Conservation (phyloP, 1,140 invertebrate species). For the Drosophila nasuta region DNA sequence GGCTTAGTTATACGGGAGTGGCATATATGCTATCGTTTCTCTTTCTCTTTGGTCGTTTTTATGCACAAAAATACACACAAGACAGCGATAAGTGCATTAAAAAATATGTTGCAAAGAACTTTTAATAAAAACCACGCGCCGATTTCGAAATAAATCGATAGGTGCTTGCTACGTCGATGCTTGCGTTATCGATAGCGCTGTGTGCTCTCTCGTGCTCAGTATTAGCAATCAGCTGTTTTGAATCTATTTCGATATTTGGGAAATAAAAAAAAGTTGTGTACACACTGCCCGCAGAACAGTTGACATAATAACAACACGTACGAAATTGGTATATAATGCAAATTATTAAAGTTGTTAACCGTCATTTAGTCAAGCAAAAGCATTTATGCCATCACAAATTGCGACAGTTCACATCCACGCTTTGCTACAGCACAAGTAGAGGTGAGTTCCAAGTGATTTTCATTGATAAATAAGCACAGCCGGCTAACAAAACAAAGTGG, state of each 20-base stretch:
- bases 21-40: constrained; percentile 69
- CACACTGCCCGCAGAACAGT: constrained; percentile 47
- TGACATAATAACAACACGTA: constrained; percentile 63
- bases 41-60: constrained; percentile 69
- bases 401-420: constrained; percentile 7
- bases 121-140: constrained; percentile 12
- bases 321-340: constrained; percentile 62
- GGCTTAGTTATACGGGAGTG: constrained; percentile 47
- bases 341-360: constrained; percentile 60
- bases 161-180: neutral
- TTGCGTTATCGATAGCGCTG: constrained; percentile 35
- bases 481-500: constrained; percentile 21
- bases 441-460: constrained; percentile 44
- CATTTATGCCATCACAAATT: constrained; percentile 48
- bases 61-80: constrained; percentile 52
- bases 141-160: neutral
- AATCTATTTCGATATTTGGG: constrained; percentile 11
- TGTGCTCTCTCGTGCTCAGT: constrained; percentile 12
- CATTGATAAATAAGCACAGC: constrained; percentile 49
- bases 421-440: constrained; percentile 48
- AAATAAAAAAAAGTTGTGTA: constrained; percentile 30
- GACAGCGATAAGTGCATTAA: neutral
- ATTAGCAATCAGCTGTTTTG: constrained; percentile 44
- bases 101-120: constrained; percentile 16
- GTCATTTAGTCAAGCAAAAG: constrained; percentile 57